A percentile compares a stretch with the other conserved stretches of the same genome.
Evolutionary conservation across 2,888 invertebrate genomes (phyloP).

Genomic region (Galeruca laticollis): DNA sequence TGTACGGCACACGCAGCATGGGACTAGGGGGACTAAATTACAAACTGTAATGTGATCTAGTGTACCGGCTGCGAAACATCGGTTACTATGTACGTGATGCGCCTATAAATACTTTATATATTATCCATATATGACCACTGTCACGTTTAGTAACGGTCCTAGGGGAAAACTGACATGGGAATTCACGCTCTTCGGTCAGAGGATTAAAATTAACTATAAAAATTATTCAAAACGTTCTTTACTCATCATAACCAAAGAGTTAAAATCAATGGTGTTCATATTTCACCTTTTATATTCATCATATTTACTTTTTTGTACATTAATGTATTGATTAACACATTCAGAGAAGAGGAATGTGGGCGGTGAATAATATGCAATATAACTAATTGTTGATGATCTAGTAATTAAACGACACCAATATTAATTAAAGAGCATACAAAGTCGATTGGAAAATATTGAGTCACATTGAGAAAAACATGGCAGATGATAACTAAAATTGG

Average conservation of each 20-base stretch:
- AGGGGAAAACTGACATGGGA: conserved; percentile 30
- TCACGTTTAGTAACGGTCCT: conserved; percentile 44
- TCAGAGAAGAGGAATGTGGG: too few relatives aligned
- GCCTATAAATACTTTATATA: conserved; percentile 61
- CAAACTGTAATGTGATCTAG: conserved; percentile 62
- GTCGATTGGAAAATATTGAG: too few relatives aligned
- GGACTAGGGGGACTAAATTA: conserved; percentile 59
- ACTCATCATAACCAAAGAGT: conserved; percentile 27
- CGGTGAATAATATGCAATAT: too few relatives aligned
- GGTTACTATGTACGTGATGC: conserved; percentile 62
- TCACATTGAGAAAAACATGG: too few relatives aligned
- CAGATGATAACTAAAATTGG: too few relatives aligned
- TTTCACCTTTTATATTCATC: too few relatives aligned
- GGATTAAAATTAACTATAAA: conserved; percentile 40
- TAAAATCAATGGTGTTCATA: conserved; percentile 5
- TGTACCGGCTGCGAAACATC: conserved; percentile 62
- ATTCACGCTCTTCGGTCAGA: conserved; percentile 36
- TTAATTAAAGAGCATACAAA: too few relatives aligned
- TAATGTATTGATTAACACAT: too few relatives aligned
- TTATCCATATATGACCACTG: conserved; percentile 57
- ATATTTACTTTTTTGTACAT: too few relatives aligned
- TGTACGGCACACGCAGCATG: conserved; percentile 31
- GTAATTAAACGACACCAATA: too few relatives aligned
- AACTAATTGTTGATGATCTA: too few relatives aligned
- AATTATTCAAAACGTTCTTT: conserved; percentile 38